Base-by-base conservation (phyloP, 2,797 vertebrate genomes). In the Etheostoma nigrum region DNA sequence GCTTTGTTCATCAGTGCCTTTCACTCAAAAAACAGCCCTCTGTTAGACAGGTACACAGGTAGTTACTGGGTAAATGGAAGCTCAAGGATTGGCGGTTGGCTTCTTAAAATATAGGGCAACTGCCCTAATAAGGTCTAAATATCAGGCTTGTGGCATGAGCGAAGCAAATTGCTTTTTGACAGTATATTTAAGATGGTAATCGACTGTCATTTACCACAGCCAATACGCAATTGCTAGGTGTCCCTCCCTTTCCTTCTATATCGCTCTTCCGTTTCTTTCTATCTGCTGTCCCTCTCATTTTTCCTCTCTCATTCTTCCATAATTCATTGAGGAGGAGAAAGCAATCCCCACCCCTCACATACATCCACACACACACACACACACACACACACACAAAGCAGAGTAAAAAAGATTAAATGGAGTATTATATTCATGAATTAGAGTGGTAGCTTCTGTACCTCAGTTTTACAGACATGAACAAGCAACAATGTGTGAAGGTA, bases 161-260 rank as follows among this genome's bases (percentile, higher is more conserved):
- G 49, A 59, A 76, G 80, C 90, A 91, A 93, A 94, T 94, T 90
- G 92, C 90, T 94, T 93, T 93, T 81, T 93, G 93, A 94, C 92
- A 93, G 87, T 91, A 88, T 92, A 90, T 94, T 94, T 94, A 94
- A 92, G 92, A 92, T 91, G 91, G 89, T 93, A 94, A 95, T 92
- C 81, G 85, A 84, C 88, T 93, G 89, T 92, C 92, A 93, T 94
- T 94, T 94, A 91, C 86, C 71, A 62, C 77, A 85, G 89, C 87
- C 91, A 90, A 78, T 94, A 92, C 67, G 19, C 73, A 85, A 94
- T 92, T 88, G 87, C 86, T 85, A 77, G 65, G 81, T 73, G 71
- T 78, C 68, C 67, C 82, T 70, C 72, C 78, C 68, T 57, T 71
- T 62, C 51, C 1, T 25, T 0, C 51, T 80, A 79, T 54, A 9